These are phyloP conservation scores for Spheniscus mendiculus DNA, from an alignment of 2,113 vertebrate genomes.

Conservation along the genomic window DNA sequence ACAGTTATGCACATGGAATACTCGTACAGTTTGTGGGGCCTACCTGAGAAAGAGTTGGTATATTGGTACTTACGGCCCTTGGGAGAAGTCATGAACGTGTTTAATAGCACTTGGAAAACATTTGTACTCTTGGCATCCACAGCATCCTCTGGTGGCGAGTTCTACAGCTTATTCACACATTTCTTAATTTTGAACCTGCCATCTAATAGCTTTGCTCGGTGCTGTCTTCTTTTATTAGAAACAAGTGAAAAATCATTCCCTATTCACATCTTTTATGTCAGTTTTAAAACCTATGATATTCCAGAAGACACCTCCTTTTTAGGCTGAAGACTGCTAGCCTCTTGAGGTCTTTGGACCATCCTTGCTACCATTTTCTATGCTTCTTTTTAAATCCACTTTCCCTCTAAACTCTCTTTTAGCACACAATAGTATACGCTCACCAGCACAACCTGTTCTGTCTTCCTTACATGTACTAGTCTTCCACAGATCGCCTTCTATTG, in stretches of 20 bases:
- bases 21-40: not conserved
- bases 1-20: not conserved
- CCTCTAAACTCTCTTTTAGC: not conserved
- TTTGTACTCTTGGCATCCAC: not conserved
- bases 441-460: not conserved
- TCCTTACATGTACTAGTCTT: not conserved
- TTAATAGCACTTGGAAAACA: not conserved
- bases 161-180: not conserved
- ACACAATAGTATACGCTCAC: not conserved
- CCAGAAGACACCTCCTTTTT: not conserved
- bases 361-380: not conserved
- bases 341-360: not conserved
- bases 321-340: not conserved
- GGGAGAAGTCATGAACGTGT: not conserved
- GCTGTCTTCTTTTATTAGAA: not conserved
- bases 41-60: not conserved
- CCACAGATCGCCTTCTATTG: not conserved
- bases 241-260: not conserved
- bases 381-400: not conserved
- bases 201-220: not conserved
- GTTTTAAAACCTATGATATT: not conserved
- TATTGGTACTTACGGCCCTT: not conserved
- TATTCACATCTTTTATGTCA: not conserved
- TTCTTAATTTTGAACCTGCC: not conserved
- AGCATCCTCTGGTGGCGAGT: not conserved